phyloP scores from a whole-genome alignment of 64 coral and sea anemone genomes.

The Hydrozoanthus tunicans region DNA sequence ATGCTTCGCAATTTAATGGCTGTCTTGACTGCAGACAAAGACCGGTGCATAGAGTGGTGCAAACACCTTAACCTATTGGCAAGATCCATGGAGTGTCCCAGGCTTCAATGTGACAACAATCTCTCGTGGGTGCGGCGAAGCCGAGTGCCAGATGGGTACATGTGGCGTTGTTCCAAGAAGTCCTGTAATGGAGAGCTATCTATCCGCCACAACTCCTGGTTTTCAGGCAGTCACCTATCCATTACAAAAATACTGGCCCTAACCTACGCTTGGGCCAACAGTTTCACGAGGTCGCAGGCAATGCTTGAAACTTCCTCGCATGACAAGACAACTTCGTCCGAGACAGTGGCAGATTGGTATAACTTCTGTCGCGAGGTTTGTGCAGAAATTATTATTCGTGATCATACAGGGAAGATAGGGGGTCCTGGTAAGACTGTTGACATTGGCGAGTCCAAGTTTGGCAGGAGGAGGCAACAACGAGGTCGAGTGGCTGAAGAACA shows the following conservation, averaged over 20 bases:
- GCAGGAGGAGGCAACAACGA: slow-evolving; percentile 35
- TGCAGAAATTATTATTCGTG: slow-evolving; percentile 39
- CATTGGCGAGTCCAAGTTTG: slow-evolving; percentile 66
- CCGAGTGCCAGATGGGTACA: background rate
- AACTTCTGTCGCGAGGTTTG: slow-evolving; percentile 61
- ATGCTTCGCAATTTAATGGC: background rate
- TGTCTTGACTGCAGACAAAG: background rate
- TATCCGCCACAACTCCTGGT: slow-evolving; percentile 46
- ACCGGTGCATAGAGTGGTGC: background rate
- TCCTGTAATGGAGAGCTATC: background rate
- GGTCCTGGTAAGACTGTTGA: slow-evolving; percentile 55
- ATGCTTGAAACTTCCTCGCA: slow-evolving; percentile 26
- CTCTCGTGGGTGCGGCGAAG: background rate
- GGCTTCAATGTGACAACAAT: background rate
- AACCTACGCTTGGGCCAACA: slow-evolving; percentile 58
- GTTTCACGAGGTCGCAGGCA: slow-evolving; percentile 32
- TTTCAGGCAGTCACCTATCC: slow-evolving; percentile 29
- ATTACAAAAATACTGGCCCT: slow-evolving; percentile 47
- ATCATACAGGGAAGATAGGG: slow-evolving; percentile 50
- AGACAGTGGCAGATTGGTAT: slow-evolving; percentile 57
- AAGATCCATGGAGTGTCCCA: background rate
- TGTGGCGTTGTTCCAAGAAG: slow-evolving; percentile 15
- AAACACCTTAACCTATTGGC: background rate
- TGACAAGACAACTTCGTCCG: slow-evolving; percentile 37
- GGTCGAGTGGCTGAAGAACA: slow-evolving; percentile 43